A percentile compares a stretch with the other conserved stretches of the same genome.
These are phyloP conservation scores for Lophotriccus pileatus DNA, from an alignment of 2,797 vertebrate species.

Conservation along the genomic window DNA sequence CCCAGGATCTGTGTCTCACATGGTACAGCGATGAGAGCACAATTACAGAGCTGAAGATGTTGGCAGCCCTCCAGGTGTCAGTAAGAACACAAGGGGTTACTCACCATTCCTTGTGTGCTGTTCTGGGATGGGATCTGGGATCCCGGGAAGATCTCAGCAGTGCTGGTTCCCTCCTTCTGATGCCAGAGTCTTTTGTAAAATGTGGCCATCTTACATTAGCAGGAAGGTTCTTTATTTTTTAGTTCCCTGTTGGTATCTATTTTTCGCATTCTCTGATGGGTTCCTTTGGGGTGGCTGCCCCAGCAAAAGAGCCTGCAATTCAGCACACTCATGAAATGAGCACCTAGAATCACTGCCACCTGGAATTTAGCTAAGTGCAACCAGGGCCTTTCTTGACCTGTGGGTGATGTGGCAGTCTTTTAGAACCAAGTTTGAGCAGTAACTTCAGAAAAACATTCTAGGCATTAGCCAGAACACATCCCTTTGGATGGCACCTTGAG, in stretches of 20 bases:
- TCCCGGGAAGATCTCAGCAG: slow-evolving; percentile 6
- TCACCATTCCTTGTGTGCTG: background rate
- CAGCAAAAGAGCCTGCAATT: background rate
- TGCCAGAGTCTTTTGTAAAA: background rate
- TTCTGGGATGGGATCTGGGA: background rate
- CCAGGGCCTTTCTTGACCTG: background rate
- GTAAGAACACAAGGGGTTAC: slow-evolving; percentile 4
- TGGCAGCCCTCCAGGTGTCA: slow-evolving; percentile 39
- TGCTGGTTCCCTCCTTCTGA: background rate
- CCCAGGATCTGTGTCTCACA: background rate
- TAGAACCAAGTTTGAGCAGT: background rate
- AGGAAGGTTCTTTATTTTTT: background rate
- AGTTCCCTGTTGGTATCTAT: background rate
- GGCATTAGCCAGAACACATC: background rate
- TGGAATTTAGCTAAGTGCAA: background rate
- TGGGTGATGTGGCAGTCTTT: background rate
- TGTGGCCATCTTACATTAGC: background rate
- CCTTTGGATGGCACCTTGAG: background rate
- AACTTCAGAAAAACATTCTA: background rate
- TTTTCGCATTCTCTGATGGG: accelerated
- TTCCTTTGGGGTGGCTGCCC: background rate
- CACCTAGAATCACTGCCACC: background rate
- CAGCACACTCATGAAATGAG: background rate
- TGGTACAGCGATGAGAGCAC: background rate
- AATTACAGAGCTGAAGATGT: slow-evolving; percentile 33